phyloP scores from a whole-genome alignment of 2,888 invertebrate species.

The Cordylochernes scorpioides region DNA sequence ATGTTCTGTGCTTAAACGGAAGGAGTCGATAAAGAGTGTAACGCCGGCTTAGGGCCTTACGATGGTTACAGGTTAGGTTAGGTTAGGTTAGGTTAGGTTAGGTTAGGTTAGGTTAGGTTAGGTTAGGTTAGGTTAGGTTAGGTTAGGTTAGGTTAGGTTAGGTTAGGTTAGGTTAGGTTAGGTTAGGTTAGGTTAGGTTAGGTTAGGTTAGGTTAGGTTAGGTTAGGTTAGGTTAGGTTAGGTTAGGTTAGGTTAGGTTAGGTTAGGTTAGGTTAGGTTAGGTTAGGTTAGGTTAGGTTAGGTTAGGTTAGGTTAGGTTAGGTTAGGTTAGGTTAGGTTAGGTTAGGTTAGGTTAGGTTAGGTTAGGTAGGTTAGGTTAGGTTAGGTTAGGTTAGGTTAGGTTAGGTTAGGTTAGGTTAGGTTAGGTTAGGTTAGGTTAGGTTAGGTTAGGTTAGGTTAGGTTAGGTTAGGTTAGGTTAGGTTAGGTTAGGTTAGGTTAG shows the following conservation, averaged over 20 bases:
- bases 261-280: not conserved
- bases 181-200: not conserved
- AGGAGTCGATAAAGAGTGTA: too few relatives aligned
- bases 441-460: too few relatives aligned
- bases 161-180: not conserved
- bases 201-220: not conserved
- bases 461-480: too few relatives aligned
- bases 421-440: too few relatives aligned
- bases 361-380: slow-evolving; percentile 2
- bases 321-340: slow-evolving; percentile 4
- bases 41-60: too few relatives aligned
- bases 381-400: slow-evolving; percentile 3
- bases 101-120: slow-evolving; percentile 1
- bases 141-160: not conserved
- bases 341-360: slow-evolving; percentile 4
- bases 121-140: not conserved
- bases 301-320: slow-evolving; percentile 1
- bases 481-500: too few relatives aligned
- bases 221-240: not conserved
- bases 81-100: not conserved
- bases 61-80: slow-evolving; percentile 1
- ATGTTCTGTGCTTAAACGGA: too few relatives aligned
- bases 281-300: slow-evolving; percentile 1
- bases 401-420: too few relatives aligned
- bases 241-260: too few relatives aligned